A percentile compares a stretch with the other conserved stretches of the same genome.
phyloP scores from a whole-genome alignment of 2,888 invertebrate genomes.

The Microdon myrmicae region DNA sequence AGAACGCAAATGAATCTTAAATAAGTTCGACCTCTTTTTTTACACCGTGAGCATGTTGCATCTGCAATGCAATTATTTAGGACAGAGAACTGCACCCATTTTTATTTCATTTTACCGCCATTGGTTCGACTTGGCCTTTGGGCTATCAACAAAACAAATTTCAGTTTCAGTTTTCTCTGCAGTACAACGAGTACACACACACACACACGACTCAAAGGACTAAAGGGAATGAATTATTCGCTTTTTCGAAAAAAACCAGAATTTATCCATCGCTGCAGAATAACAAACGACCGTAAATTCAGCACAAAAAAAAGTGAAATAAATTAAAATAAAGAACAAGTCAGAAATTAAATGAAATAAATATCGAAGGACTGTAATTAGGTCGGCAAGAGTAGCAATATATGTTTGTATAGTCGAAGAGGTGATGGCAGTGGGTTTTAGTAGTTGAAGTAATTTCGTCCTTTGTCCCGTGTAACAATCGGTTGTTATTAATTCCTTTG shows the following conservation, averaged over 20 bases:
- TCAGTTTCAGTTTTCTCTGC: constrained; percentile 17
- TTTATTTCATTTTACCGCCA: not conserved
- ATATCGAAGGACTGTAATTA: constrained; percentile 26
- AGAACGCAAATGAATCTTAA: not conserved
- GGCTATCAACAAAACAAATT: constrained; percentile 23
- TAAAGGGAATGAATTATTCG: too few species aligned
- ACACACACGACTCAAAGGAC: too few species aligned
- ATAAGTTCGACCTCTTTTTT: not conserved
- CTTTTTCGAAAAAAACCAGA: constrained; percentile 30
- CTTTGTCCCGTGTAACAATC: constrained; percentile 18
- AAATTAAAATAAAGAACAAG: constrained; percentile 1
- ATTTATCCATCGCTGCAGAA: constrained; percentile 34
- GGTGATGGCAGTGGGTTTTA: not conserved
- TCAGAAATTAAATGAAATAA: not conserved
- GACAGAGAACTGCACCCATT: not conserved
- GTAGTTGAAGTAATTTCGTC: not conserved
- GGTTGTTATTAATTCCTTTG: constrained; percentile 22
- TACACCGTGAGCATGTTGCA: constrained; percentile 1
- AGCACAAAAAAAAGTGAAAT: constrained; percentile 15
- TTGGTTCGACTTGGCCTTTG: constrained; percentile 1
- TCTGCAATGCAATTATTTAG: constrained; percentile 26
- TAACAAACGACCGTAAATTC: constrained; percentile 35
- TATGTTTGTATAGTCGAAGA: too few species aligned
- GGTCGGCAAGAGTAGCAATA: constrained; percentile 27
- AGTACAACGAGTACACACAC: constrained; percentile 19